phyloP scores from a whole-genome alignment of 2,797 vertebrate genomes.

The Odontamblyopus rebecca region DNA sequence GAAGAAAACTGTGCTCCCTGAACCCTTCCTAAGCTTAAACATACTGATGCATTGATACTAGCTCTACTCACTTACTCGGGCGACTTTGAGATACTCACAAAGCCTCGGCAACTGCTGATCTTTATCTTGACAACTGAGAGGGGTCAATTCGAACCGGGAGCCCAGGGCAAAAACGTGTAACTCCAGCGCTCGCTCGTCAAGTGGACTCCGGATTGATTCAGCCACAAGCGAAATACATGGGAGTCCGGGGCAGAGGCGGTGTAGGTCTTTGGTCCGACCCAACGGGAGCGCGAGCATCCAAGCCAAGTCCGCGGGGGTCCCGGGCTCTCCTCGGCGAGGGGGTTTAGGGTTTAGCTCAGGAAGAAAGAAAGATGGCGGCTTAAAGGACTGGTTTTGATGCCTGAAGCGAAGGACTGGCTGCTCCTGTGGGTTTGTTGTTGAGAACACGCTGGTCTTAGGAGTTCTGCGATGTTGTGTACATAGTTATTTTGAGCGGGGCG shows the following conservation, averaged over 20 bases:
- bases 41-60: background rate
- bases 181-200: background rate
- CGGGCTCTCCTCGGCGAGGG: background rate
- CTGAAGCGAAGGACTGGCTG: background rate
- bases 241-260: background rate
- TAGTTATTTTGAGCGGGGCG: background rate
- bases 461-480: background rate
- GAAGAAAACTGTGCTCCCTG: background rate
- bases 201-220: constrained; percentile 13
- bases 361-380: constrained; percentile 15
- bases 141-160: constrained; percentile 3
- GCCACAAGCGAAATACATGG: constrained; percentile 1
- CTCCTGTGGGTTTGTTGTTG: background rate
- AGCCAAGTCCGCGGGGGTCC: constrained; percentile 8
- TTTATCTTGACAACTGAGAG: constrained; percentile 8
- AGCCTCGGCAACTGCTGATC: background rate
- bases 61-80: no score
- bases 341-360: constrained; percentile 1
- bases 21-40: no score
- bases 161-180: constrained; percentile 9
- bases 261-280: constrained; percentile 1
- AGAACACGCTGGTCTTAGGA: background rate
- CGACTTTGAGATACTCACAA: background rate
- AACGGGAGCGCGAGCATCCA: constrained; percentile 4
- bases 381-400: background rate